Evolutionary conservation across 2,888 invertebrate genomes (phyloP), one percentile per base, ranked within the genome.

Genomic region (Stenotaenia linearis): DNA sequence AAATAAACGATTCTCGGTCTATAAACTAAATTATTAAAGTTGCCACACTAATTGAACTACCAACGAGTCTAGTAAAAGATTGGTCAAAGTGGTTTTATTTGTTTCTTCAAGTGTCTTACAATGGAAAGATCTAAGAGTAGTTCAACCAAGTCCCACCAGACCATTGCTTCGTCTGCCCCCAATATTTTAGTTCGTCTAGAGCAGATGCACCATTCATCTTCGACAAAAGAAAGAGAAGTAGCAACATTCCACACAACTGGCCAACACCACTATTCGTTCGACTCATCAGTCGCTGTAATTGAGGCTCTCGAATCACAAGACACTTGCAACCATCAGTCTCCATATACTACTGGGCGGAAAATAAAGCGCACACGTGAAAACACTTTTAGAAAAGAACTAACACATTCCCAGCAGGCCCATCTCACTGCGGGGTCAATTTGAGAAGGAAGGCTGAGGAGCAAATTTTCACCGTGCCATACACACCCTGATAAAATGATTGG

Each of bases 281-380:
- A 50, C 21, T 50, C 50, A 50, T 50, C 50, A 50, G 50, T 50
- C 50, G 50, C 50, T 50, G 50, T 50, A 50, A 50, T 50, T 50
- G 50, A 50, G 50, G 50, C 76, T 37, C 76, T 35, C 35, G 76
- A 37, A 35, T 37, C 32, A 35, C 76, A 37, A 35, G 76, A 76
- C 76, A 37, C 35, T 76, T 50, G 50, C 76, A 37, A 74, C 35
- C 76, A 76, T 76, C 76, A 32, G 76, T 76, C 76, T 76, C 76
- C 32, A 76, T 76, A 76, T 50, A 37, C 35, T 23, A 30, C 12
- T 5, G 76, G 37, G 28, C n/a, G 32, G 75, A 74, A 76, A 76
- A 76, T 76, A 37, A 76, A 76, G 37, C 76, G 35, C 50, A 50
- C 50, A 50, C 76, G 76, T 76, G 76, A 76, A 76, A 76, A 76